Evolutionary conservation across 1,140 invertebrate genomes (phyloP).

Genomic region (Drosophila punjabiensis): DNA sequence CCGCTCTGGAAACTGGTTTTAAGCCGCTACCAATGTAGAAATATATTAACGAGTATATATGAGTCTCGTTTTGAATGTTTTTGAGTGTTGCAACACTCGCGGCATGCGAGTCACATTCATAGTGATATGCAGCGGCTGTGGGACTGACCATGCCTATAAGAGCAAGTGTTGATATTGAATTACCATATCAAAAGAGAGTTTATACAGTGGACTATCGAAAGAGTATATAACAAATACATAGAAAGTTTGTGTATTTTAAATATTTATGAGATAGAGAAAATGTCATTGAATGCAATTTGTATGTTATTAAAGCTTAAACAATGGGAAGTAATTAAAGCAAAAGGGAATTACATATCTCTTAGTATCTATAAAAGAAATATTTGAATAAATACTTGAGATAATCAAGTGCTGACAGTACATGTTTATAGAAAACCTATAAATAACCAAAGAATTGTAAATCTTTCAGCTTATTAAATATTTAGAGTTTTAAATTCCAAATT

Average conservation of each 20-base stretch:
- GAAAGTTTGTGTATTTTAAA: neutral
- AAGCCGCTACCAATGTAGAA: neutral
- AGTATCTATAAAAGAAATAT: too few species aligned
- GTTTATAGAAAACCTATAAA: too few species aligned
- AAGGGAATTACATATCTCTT: too few species aligned
- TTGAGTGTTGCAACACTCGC: conserved; percentile 26
- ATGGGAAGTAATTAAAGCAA: neutral
- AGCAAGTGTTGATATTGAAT: conserved; percentile 29
- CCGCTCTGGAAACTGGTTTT: conserved; percentile 33
- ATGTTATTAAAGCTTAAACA: neutral
- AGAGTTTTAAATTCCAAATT: too few species aligned
- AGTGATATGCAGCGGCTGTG: conserved; percentile 3
- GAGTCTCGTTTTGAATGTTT: conserved; percentile 17
- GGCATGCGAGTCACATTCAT: conserved; percentile 16
- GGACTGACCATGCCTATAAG: conserved; percentile 17
- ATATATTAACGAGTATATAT: conserved; percentile 1
- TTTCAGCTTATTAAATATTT: too few species aligned
- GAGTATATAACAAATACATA: neutral
- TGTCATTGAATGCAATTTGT: neutral
- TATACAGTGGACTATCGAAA: conserved; percentile 3
- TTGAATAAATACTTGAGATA: too few species aligned
- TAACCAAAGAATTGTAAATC: too few species aligned
- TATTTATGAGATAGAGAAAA: neutral
- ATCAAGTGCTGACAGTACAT: too few species aligned
- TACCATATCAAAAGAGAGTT: neutral